Conservation (phyloP, 2,888 invertebrate genomes). For the Agonopterix heracliana region DNA sequence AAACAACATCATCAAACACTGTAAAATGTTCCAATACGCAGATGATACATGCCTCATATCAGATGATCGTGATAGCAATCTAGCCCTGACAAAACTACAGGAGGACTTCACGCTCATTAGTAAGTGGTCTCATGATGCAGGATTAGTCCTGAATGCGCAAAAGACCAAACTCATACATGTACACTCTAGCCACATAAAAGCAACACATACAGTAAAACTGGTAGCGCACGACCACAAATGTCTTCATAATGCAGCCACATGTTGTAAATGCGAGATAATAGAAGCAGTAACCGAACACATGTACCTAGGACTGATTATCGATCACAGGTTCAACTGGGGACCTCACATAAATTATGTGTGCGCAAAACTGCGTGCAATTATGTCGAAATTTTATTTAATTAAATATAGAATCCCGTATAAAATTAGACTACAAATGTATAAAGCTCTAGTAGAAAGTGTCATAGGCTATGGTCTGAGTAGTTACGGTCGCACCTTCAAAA, state of each 20-base stretch:
- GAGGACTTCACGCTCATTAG: conserved; percentile 6
- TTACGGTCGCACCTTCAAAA: conserved; percentile 2
- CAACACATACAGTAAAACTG: neutral
- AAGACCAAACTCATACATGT: conserved; percentile 13
- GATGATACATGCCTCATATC: conserved; percentile 19
- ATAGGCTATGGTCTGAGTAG: conserved; percentile 3
- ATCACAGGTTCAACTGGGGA: neutral
- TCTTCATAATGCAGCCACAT: neutral
- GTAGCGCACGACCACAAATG: conserved; percentile 5
- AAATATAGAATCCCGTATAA: conserved; percentile 3
- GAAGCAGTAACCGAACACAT: neutral
- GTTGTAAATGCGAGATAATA: neutral
- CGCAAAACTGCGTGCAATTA: conserved; percentile 1
- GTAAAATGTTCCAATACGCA: conserved; percentile 15
- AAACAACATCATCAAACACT: conserved; percentile 1
- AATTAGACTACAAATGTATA: neutral
- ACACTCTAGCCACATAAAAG: conserved; percentile 2
- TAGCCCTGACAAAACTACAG: conserved; percentile 8
- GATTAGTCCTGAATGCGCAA: conserved; percentile 14
- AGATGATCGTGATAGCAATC: conserved; percentile 5
- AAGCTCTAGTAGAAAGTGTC: neutral
- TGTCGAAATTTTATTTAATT: neutral
- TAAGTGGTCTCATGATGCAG: conserved; percentile 17
- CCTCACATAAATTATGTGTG: neutral
- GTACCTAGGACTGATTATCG: neutral